These are phyloP conservation scores for Agrochola circellaris DNA, from an alignment of 2,888 invertebrate genomes.

Conservation along the genomic window DNA sequence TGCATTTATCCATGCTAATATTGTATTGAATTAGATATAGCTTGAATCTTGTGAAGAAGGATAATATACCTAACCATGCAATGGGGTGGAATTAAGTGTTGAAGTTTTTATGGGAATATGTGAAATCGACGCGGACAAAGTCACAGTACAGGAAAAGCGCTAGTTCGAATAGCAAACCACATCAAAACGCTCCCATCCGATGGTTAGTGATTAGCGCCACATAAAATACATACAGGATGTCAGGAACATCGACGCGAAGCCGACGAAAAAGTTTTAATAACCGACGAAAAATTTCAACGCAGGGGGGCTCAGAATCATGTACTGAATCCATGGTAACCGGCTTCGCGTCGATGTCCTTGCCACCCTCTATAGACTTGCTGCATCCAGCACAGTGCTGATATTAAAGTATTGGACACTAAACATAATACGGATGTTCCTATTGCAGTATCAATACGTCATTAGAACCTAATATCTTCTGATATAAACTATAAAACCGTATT, in stretches of 20 bases:
- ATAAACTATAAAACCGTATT: slow-evolving; percentile 16
- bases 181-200: not conserved
- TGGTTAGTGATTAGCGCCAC: not conserved
- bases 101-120: not conserved
- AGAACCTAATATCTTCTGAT: slow-evolving; percentile 13
- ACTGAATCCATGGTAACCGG: no score
- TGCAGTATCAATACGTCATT: slow-evolving; percentile 8
- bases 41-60: no score
- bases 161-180: not conserved
- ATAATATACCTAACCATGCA: no score
- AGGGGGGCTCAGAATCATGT: no score
- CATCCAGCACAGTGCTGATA: not conserved
- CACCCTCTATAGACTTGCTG: not conserved
- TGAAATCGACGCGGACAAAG: not conserved
- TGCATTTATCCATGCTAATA: no score
- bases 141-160: not conserved
- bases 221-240: no score
- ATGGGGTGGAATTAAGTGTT: not conserved
- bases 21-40: not conserved
- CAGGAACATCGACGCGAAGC: no score
- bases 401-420: not conserved
- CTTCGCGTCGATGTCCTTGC: no score
- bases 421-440: slow-evolving; percentile 32
- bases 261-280: no score
- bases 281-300: no score